These are phyloP conservation scores for Entomobrya proxima DNA, from an alignment of 2,888 invertebrate species.

Conservation along the genomic window DNA sequence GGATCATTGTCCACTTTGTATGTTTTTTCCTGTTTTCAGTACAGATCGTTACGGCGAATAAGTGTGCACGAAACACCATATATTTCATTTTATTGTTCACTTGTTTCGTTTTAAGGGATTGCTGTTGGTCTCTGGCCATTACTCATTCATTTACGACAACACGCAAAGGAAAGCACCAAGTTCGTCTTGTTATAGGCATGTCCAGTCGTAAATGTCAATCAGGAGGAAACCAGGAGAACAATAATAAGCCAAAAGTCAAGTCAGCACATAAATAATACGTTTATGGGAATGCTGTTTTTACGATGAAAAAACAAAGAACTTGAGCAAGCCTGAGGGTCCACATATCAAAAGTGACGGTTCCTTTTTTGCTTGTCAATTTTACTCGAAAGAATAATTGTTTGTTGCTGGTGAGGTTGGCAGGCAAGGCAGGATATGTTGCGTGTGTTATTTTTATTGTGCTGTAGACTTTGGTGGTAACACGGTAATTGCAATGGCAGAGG, in stretches of 20 bases:
- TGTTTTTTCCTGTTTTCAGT: conserved; percentile 18
- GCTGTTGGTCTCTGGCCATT: conserved; percentile 16
- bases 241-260: background rate
- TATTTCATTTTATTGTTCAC: background rate
- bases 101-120: conserved; percentile 7
- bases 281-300: too few relatives aligned
- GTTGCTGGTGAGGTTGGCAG: background rate
- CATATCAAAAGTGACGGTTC: conserved; percentile 16
- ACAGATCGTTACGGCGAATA: background rate
- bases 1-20: conserved; percentile 26
- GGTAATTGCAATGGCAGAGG: background rate
- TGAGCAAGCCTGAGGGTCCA: conserved; percentile 14
- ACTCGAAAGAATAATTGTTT: background rate
- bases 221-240: background rate
- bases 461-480: background rate
- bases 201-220: conserved; percentile 43
- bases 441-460: conserved; percentile 19
- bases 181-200: background rate
- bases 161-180: background rate
- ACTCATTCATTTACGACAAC: conserved; percentile 31
- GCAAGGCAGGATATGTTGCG: background rate
- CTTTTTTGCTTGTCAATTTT: conserved; percentile 9
- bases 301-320: background rate
- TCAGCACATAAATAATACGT: background rate
- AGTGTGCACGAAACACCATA: background rate